Base-by-base conservation (phyloP, 1,140 invertebrate genomes). In the Bombyx mandarina region DNA sequence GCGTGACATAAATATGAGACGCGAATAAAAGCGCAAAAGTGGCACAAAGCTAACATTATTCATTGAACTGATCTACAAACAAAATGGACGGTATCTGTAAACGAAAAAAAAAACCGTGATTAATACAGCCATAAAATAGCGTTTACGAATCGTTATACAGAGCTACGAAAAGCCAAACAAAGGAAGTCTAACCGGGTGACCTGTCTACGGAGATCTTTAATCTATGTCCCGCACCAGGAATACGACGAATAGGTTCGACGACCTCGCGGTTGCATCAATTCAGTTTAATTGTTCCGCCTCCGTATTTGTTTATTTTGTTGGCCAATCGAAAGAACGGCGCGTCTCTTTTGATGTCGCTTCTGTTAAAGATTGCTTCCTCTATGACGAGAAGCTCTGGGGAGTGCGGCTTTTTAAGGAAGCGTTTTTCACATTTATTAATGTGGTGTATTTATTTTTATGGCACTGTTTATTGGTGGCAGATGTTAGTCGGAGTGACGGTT, bases 181-280 rank as follows among this genome's bases (percentile, higher is more conserved):
- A 35, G 26, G 26, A 35, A 3, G 26, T 35, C 26, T 35, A 35
- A 35, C 26, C 26, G 26, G 26, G 26, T 35, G 26, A 35, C 26
- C 26, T 35, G 26, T 35, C 26, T 35, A 35, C 26, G 26, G 26
- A 35, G 26, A 35, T 35, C 26, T 35, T 44, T 65, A 66, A 56
- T 70, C 69, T 75, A 57, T 71, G 71, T 60, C 60, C 7, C 12
- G 45, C 59, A 62, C 67, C 67, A 73, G 69, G 71, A 76, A 76
- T 76, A 47, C 56, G 59, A 45, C 57, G 50, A 35, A 35, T 35
- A 35, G 26, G 77, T 61, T 63, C 77, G 56, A 62, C 57, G 73
- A 73, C 73, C 75, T 56, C 57, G 45, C 56, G 66, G 77, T 77
- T 80, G 71, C 75, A 80, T 77, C 71, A 74, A 73, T 76, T 75